Percentiles rank a stretch among this genome's conserved stretches.
Evolutionary conservation across 2,888 invertebrate species (phyloP).

Genomic region (Antheraea yamamai): DNA sequence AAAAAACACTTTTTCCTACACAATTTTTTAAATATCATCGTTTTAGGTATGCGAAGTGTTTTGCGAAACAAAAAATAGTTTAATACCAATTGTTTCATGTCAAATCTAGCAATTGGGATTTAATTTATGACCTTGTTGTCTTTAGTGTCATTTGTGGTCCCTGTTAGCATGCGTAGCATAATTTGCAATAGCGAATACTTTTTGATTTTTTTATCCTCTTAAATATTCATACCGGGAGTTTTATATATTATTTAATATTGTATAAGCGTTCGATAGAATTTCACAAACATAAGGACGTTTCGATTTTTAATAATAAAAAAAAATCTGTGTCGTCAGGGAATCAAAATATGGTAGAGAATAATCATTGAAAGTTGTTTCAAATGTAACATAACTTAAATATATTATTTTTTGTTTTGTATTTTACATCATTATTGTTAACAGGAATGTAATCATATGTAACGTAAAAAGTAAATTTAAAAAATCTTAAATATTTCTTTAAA

Average conservation of each 20-base stretch:
- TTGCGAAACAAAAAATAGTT: background rate
- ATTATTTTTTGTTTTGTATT: no score
- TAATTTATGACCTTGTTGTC: background rate
- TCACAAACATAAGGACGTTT: background rate
- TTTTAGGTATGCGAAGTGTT: background rate
- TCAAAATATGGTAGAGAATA: background rate
- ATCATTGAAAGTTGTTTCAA: background rate
- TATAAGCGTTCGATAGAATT: conserved; percentile 24
- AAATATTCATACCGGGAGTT: background rate
- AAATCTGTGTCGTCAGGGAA: background rate
- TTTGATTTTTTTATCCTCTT: background rate
- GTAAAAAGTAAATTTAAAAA: no score
- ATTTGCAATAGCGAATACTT: background rate
- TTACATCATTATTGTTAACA: no score
- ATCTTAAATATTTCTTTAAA: background rate
- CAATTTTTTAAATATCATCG: background rate
- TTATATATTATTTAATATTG: conserved; percentile 35
- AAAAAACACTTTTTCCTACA: background rate
- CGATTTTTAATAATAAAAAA: background rate
- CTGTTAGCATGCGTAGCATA: background rate
- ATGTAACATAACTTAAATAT: background rate
- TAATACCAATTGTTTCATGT: no score
- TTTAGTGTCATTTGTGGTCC: background rate
- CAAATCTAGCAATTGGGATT: background rate
- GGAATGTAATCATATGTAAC: no score